These are phyloP conservation scores for Apamea anceps DNA, from an alignment of 2,888 invertebrate species.

Conservation along the genomic window DNA sequence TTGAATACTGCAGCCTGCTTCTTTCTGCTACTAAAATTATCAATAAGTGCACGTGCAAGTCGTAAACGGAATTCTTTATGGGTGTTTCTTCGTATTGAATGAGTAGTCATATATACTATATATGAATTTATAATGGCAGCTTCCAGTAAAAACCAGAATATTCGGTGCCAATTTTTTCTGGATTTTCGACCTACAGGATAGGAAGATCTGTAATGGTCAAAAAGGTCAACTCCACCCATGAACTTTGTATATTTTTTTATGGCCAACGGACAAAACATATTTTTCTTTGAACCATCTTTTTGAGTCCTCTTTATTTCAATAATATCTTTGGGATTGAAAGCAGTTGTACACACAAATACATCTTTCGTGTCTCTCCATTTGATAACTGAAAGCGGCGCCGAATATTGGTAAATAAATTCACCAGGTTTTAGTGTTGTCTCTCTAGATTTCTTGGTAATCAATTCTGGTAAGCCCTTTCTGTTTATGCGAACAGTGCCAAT, in stretches of 20 bases:
- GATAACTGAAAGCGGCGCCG: too few species aligned
- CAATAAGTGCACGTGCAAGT: conserved; percentile 21
- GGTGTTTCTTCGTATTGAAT: conserved; percentile 26
- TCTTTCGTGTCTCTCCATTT: too few species aligned
- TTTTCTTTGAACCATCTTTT: conserved; percentile 64
- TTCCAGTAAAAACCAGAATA: conserved; percentile 65
- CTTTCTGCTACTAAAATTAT: conserved; percentile 23
- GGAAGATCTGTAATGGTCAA: conserved; percentile 66
- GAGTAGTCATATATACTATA: conserved; percentile 54
- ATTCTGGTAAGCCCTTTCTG: conserved; percentile 29
- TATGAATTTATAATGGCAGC: conserved; percentile 61
- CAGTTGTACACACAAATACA: too few species aligned
- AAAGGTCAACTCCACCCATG: conserved; percentile 55
- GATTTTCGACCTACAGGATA: conserved; percentile 67
- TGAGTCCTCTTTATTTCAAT: conserved; percentile 54
- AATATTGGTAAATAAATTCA: conserved; percentile 25
- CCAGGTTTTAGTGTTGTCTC: conserved; percentile 28
- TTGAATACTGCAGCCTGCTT: conserved; percentile 30
- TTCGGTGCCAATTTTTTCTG: conserved; percentile 64
- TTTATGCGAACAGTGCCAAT: conserved; percentile 28
- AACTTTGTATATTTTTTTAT: conserved; percentile 62
- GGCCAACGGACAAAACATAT: conserved; percentile 63
- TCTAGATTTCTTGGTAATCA: conserved; percentile 18
- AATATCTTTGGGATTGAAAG: conserved; percentile 28
- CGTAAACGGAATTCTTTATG: conserved; percentile 37